Conservation (phyloP, 2,113 vertebrate species). For the Erinaceus europaeus region DNA sequence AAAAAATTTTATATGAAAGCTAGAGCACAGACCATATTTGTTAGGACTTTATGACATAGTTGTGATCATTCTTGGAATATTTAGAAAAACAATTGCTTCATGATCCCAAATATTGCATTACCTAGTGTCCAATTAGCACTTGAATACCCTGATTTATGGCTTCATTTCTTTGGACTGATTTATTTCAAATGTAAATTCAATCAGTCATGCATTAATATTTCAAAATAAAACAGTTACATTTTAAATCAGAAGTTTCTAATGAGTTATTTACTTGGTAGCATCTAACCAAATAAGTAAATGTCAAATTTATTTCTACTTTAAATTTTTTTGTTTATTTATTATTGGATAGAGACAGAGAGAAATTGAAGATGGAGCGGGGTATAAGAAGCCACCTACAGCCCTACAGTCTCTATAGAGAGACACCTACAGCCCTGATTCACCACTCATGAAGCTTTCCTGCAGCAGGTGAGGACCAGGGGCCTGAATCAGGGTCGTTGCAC, state of each 20-base stretch:
- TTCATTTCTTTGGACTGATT: constrained; percentile 16
- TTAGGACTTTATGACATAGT: no score
- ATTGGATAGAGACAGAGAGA: no score
- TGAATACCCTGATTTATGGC: neutral
- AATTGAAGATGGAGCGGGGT: no score
- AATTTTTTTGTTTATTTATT: no score
- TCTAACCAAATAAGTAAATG: neutral
- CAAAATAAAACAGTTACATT: neutral
- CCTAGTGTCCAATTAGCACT: neutral
- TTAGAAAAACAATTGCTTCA: neutral
- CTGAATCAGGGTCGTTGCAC: no score
- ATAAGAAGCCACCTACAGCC: no score
- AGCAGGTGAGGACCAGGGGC: no score
- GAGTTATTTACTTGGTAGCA: neutral
- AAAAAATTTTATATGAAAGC: neutral
- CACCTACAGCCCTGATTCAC: no score
- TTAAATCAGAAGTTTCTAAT: neutral
- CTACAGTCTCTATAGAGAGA: no score
- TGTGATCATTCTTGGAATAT: no score
- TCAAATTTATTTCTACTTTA: neutral
- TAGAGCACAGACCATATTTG: no score
- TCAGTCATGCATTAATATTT: neutral
- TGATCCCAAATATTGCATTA: neutral
- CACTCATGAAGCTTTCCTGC: no score
- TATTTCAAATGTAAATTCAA: neutral